Evolutionary conservation across 2,797 vertebrate species (phyloP), one percentile per base, ranked within the genome.

Genomic region (Acipenser oxyrinchus): DNA sequence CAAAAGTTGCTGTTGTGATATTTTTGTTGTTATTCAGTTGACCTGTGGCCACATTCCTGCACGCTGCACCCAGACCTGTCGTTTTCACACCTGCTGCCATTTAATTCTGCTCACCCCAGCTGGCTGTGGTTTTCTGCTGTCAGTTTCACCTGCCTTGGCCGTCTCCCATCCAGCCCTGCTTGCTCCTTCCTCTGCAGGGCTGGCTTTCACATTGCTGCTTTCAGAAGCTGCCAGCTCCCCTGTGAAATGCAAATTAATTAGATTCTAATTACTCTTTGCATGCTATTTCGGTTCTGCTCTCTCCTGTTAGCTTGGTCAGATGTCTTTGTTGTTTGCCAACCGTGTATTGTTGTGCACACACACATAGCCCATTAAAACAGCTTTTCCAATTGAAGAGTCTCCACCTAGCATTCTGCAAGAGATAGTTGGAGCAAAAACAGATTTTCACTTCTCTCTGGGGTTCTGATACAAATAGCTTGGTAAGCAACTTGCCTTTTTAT

Each of bases 241-340:
- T 71, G 76, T 78, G 79, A 83, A 79, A 83, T 86, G 86, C 87
- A 91, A 89, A 93, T 90, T 83, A 91, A 90, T 86, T 82, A 84
- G 82, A 77, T 72, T 87, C 88, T 91, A 91, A 94, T 92, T 89
- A 89, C 88, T 86, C 79, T 60, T 85, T 76, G 81, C 72, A 82
- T 66, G 76, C 80, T 68, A 84, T 84, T 83, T 72, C 74, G 73
- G 77, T 74, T 79, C 81, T 71, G 78, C 78, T 67, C 81, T 86
- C 86, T 83, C 86, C 76, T 75, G 81, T 86, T 81, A 79, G 75
- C 73, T 76, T 83, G 73, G 80, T 51, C 51, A 68, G 77, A 79
- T 74, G 70, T 74, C 73, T 79, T 59, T 77, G 76, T 69, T 57
- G 64, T 69, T 69, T 72, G 69, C 71, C 79, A 73, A 77, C 78